Conservation (phyloP, 2,888 invertebrate species). For the Linyphia triangularis region DNA sequence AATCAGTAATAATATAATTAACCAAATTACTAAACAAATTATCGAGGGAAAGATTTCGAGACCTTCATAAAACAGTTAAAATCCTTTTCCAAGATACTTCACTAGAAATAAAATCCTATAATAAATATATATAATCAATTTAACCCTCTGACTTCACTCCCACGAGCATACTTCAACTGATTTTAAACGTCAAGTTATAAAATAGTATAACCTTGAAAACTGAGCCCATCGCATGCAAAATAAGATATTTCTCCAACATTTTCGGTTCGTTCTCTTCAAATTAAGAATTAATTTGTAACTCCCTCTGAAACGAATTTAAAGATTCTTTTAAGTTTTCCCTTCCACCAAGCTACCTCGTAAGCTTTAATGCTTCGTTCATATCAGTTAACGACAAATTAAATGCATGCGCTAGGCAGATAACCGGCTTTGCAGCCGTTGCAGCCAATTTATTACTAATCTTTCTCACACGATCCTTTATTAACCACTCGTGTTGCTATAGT, state of each 20-base stretch:
- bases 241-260: slow-evolving; percentile 7
- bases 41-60: too few species aligned
- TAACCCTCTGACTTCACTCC: too few species aligned
- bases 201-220: too few species aligned
- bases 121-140: too few species aligned
- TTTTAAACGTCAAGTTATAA: too few species aligned
- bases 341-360: neutral
- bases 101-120: too few species aligned
- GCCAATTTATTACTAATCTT: slow-evolving; percentile 72
- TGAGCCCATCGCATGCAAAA: too few species aligned
- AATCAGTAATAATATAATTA: too few species aligned
- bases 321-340: slow-evolving; percentile 56
- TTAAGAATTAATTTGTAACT: slow-evolving; percentile 65
- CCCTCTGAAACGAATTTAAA: slow-evolving; percentile 52
- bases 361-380: slow-evolving; percentile 60
- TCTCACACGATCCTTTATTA: slow-evolving; percentile 66
- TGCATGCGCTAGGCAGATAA: slow-evolving; percentile 62
- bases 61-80: too few species aligned
- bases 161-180: too few species aligned
- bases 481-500: slow-evolving; percentile 57
- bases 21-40: too few species aligned
- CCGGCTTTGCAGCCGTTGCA: slow-evolving; percentile 69
- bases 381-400: slow-evolving; percentile 72
- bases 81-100: too few species aligned
- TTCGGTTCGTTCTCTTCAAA: slow-evolving; percentile 14